These are phyloP conservation scores for Ardeotis arabs DNA, from an alignment of 2,113 vertebrate species.

Conservation along the genomic window DNA sequence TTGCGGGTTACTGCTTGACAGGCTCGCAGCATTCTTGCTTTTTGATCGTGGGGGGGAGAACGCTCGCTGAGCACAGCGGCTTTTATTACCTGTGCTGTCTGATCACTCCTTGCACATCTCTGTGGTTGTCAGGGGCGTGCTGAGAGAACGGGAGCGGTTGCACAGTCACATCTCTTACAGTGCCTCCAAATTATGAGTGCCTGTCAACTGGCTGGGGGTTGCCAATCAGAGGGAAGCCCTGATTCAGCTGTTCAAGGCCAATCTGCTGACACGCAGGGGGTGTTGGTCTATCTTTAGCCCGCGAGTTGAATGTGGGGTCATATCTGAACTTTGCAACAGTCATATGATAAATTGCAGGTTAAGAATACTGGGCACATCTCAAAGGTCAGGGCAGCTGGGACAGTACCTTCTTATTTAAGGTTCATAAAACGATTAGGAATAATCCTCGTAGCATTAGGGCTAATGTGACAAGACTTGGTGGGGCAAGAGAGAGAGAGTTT, in stretches of 20 bases:
- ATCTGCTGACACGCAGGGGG: background rate
- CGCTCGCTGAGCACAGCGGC: background rate
- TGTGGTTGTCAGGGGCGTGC: fast-evolving
- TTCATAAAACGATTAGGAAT: background rate
- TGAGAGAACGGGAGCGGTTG: background rate
- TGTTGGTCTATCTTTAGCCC: conserved; percentile 57
- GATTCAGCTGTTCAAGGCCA: background rate
- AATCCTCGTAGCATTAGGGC: background rate
- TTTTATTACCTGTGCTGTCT: background rate
- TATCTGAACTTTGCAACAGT: conserved; percentile 26
- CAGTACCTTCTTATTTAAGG: conserved; percentile 5
- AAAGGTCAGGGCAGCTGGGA: conserved; percentile 46
- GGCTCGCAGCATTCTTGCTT: background rate
- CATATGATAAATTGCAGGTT: conserved; percentile 57
- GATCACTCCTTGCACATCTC: background rate
- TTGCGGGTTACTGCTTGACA: background rate
- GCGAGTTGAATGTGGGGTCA: background rate
- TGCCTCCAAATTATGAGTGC: background rate
- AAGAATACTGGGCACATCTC: background rate
- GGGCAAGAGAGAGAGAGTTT: background rate
- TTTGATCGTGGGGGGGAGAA: background rate
- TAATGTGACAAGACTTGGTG: background rate
- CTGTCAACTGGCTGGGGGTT: background rate
- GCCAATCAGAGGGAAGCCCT: background rate
- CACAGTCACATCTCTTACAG: background rate